phyloP scores from a whole-genome alignment of 64 coral and sea anemone species.

The Exaiptasia diaphana region DNA sequence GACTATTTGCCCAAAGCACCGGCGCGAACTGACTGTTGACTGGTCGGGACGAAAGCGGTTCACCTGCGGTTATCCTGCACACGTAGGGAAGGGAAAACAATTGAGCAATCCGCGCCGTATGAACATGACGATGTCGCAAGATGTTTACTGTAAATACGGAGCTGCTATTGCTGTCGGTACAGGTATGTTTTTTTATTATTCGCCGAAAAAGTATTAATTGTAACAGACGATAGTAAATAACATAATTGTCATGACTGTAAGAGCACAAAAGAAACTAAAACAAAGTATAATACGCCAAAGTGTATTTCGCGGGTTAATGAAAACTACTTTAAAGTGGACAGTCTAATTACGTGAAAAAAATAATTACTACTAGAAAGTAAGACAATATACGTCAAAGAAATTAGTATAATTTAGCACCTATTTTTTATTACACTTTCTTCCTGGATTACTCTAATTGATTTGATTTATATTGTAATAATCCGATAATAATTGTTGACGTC shows the following conservation, averaged over 20 bases:
- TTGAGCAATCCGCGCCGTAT: constrained; percentile 32
- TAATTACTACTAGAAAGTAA: neutral
- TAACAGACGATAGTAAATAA: neutral
- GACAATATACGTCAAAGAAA: constrained; percentile 9
- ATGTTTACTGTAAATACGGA: constrained; percentile 6
- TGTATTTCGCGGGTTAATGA: neutral
- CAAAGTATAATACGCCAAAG: neutral
- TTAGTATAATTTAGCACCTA: neutral
- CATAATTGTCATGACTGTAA: neutral
- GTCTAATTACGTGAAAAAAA: neutral
- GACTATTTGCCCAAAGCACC: constrained; percentile 54
- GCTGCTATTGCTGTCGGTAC: constrained; percentile 26
- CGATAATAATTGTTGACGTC: constrained; percentile 17
- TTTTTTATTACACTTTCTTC: constrained; percentile 5
- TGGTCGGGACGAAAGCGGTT: constrained; percentile 26
- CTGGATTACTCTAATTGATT: constrained; percentile 13
- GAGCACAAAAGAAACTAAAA: neutral
- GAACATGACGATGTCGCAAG: constrained; percentile 10
- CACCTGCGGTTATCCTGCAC: constrained; percentile 31
- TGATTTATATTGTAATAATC: neutral
- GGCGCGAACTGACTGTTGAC: constrained; percentile 17
- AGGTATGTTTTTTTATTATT: constrained; percentile 13
- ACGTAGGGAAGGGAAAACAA: constrained; percentile 32
- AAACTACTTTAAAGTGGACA: neutral
- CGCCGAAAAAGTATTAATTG: neutral